Evolutionary conservation across 2,797 vertebrate species (phyloP).

Genomic region (Anguilla obscura): DNA sequence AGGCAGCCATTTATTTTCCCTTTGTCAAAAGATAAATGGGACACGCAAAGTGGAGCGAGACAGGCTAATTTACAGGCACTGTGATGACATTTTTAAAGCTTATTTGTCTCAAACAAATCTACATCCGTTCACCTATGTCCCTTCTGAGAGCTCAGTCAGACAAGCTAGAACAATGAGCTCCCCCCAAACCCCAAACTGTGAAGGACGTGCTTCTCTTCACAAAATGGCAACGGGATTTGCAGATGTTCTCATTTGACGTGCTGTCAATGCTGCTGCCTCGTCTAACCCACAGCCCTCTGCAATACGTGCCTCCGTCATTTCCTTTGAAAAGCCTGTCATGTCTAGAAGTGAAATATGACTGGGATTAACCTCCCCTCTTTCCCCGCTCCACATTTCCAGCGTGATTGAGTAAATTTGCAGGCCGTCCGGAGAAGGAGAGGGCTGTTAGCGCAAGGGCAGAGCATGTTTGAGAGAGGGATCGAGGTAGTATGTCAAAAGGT

Average conservation of each 20-base stretch:
- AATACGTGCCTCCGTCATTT: not conserved
- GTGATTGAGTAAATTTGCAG: conserved; percentile 54
- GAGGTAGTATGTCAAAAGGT: conserved; percentile 50
- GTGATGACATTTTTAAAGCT: not conserved
- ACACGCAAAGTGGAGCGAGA: not conserved
- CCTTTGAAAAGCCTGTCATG: not conserved
- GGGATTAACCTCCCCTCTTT: conserved; percentile 22
- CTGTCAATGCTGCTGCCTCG: not conserved
- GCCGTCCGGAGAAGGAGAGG: conserved; percentile 50
- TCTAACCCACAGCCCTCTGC: not conserved
- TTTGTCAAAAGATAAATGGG: not conserved
- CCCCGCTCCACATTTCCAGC: conserved; percentile 43
- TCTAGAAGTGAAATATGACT: conserved; percentile 17
- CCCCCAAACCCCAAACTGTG: not conserved
- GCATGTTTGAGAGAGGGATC: conserved; percentile 56
- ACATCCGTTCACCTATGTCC: not conserved
- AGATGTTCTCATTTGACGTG: not conserved
- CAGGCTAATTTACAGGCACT: not conserved
- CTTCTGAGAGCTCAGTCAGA: conserved; percentile 17
- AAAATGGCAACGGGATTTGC: conserved; percentile 11
- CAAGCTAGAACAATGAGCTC: not conserved
- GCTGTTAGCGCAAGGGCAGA: conserved; percentile 56
- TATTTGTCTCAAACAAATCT: conserved; percentile 11
- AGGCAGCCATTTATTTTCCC: not conserved
- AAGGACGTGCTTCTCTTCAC: not conserved